Percentiles rank a stretch among this genome's conserved stretches.
phyloP scores from a whole-genome alignment of 2,797 vertebrate genomes.

The Varecia variegata region DNA sequence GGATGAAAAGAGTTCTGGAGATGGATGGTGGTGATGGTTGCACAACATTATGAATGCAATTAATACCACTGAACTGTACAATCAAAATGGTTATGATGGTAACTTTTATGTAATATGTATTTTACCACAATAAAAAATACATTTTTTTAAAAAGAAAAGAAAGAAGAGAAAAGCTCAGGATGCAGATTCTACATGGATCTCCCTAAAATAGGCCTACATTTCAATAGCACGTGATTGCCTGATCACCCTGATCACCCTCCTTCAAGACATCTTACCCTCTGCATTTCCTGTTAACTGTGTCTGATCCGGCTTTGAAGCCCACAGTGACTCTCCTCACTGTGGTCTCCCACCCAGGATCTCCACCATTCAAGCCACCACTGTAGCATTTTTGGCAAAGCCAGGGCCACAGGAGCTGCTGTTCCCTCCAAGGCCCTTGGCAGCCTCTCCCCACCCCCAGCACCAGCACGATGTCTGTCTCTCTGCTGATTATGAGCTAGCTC shows the following conservation, averaged over 20 bases:
- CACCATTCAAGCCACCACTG: no score
- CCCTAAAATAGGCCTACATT: not conserved
- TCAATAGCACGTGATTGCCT: not conserved
- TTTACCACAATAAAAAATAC: not conserved
- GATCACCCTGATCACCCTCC: not conserved
- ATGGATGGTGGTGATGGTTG: not conserved
- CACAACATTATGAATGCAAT: not conserved
- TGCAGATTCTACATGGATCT: not conserved
- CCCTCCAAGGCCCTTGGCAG: no score
- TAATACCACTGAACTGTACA: not conserved
- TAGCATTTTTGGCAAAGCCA: not conserved
- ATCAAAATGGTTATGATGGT: not conserved
- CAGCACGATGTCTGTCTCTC: conserved; percentile 82
- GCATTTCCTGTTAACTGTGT: not conserved
- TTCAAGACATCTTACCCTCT: accelerated
- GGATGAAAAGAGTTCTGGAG: not conserved
- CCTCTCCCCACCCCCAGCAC: conserved; percentile 28
- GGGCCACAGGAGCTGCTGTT: not conserved
- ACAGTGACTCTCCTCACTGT: not conserved
- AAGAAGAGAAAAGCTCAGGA: not conserved
- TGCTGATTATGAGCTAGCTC: conserved; percentile 89
- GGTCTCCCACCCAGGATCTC: not conserved
- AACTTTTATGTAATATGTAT: not conserved
- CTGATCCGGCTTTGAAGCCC: not conserved
- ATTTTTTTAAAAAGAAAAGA: not conserved